A percentile compares a stretch with the other conserved stretches of the same genome.
Conservation (phyloP, 2,113 vertebrate species). For the Leptobrachium leishanense region DNA sequence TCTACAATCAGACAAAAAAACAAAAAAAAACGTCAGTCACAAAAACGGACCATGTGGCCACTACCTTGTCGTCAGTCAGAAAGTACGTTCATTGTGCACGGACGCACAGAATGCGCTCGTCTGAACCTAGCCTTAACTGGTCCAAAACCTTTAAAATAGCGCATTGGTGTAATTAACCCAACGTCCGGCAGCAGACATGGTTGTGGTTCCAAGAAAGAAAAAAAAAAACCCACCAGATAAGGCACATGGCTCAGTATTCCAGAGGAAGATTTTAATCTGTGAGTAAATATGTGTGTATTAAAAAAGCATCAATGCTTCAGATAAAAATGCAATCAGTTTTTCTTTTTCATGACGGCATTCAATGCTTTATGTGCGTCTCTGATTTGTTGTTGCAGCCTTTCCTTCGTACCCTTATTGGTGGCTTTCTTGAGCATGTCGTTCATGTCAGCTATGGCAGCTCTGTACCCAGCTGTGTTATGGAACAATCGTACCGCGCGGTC, state of each 20-base stretch:
- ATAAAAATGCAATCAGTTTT: conserved; percentile 51
- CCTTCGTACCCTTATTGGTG: conserved; percentile 75
- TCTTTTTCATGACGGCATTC: conserved; percentile 67
- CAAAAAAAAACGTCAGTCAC: too few relatives aligned
- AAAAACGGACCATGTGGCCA: too few relatives aligned
- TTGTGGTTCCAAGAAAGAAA: too few relatives aligned
- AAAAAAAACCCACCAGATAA: background rate
- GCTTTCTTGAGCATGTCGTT: conserved; percentile 80
- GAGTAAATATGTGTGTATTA: conserved; percentile 4
- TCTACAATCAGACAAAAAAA: too few relatives aligned
- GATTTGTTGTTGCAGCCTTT: conserved; percentile 88
- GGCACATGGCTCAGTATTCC: background rate
- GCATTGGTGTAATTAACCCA: too few relatives aligned
- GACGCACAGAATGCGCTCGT: too few relatives aligned
- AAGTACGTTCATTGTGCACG: too few relatives aligned
- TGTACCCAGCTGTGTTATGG: conserved; percentile 84
- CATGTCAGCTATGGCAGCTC: conserved; percentile 84
- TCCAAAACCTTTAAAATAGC: too few relatives aligned
- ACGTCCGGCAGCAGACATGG: too few relatives aligned
- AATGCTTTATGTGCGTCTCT: conserved; percentile 74
- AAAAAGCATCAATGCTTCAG: background rate
- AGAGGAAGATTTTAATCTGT: conserved; percentile 27
- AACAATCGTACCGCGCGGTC: conserved; percentile 82
- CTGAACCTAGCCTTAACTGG: too few relatives aligned
- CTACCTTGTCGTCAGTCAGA: too few relatives aligned